phyloP scores from a whole-genome alignment of 2,113 vertebrate species.

The Phyllostomus hastatus region DNA sequence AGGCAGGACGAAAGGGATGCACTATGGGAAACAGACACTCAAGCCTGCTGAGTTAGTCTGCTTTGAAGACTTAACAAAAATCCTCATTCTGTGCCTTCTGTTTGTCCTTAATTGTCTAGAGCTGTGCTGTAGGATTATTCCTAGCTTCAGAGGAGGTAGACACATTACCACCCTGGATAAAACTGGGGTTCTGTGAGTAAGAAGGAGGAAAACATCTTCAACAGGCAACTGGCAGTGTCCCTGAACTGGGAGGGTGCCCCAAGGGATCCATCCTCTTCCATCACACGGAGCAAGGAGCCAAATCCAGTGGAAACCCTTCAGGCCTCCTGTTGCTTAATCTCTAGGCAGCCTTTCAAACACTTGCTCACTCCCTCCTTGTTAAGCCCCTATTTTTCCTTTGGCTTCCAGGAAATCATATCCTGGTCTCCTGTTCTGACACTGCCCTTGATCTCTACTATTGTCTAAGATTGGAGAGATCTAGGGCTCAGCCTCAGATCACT shows the following conservation, averaged over 20 bases:
- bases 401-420: not conserved
- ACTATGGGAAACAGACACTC: not conserved
- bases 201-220: not conserved
- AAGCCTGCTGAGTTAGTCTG: not conserved
- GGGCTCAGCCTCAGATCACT: not conserved
- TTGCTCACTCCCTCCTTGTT: not conserved
- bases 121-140: not conserved
- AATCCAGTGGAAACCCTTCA: not conserved
- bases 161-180: not conserved
- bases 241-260: no score
- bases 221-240: not conserved
- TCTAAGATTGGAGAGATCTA: not conserved
- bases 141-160: not conserved
- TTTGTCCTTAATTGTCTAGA: not conserved
- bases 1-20: not conserved
- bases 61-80: not conserved
- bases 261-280: not conserved
- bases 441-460: not conserved
- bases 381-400: not conserved
- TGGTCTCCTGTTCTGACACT: not conserved
- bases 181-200: not conserved
- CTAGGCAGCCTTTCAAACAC: not conserved
- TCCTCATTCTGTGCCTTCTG: not conserved
- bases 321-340: not conserved
- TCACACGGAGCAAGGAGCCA: not conserved